Percentiles rank a stretch among this genome's conserved stretches.
Conservation (phyloP, 2,888 invertebrate genomes). For the Drosophila maculinotata region DNA sequence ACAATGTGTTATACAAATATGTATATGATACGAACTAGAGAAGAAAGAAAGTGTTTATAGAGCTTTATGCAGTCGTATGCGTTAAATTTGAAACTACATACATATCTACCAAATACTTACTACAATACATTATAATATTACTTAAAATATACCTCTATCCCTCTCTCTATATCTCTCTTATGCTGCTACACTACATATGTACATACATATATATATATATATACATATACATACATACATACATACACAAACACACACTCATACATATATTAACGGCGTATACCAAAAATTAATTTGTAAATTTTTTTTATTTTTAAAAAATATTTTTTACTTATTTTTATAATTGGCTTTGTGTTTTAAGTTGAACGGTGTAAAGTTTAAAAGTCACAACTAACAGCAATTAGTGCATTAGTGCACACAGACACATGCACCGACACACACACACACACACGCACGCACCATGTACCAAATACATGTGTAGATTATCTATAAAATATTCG, state of each 20-base stretch:
- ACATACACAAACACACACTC: constrained; percentile 5
- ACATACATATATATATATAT: constrained; percentile 8
- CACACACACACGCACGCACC: constrained; percentile 18
- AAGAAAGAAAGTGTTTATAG: constrained; percentile 43
- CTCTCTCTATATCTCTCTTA: constrained; percentile 23
- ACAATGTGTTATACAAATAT: constrained; percentile 23
- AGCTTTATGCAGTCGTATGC: constrained; percentile 36
- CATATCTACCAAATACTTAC: constrained; percentile 20
- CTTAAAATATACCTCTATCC: constrained; percentile 36
- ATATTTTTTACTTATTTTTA: constrained; percentile 43
- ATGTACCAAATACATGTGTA: constrained; percentile 25
- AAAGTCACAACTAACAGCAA: constrained; percentile 44
- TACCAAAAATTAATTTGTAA: constrained; percentile 24
- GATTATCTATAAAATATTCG: constrained; percentile 15
- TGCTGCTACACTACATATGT: constrained; percentile 31
- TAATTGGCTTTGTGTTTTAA: constrained; percentile 68
- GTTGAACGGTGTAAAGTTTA: constrained; percentile 36
- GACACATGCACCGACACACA: constrained; percentile 27
- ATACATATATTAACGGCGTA: constrained; percentile 21
- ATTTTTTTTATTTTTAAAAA: constrained; percentile 21
- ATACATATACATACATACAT: constrained; percentile 3
- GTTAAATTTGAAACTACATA: constrained; percentile 31
- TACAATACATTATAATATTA: constrained; percentile 42
- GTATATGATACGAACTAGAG: constrained; percentile 29
- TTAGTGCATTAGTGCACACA: constrained; percentile 11